Base-by-base conservation (phyloP, 2,888 invertebrate species). In the Ariolimax columbianus region DNA sequence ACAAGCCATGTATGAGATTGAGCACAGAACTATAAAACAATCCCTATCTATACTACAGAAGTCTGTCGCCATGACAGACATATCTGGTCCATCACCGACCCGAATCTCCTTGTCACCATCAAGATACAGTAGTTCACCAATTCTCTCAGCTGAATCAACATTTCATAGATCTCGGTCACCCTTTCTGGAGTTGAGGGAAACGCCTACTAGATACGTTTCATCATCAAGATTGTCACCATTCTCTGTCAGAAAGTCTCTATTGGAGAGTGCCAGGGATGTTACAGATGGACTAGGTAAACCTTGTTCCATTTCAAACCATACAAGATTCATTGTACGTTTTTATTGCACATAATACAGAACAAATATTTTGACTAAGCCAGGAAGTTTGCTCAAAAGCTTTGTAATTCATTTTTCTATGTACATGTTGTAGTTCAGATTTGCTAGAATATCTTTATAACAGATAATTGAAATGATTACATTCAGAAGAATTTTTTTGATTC, bases 11-110 rank as follows among this genome's bases (percentile, higher is more conserved):
- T 79, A 51, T 36, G 77, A 82, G 17, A 23, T 78, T 33, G 83
- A 85, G n/a, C 68, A 68, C 77, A 83, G 83, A 17, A 73, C 72
- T 85, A 84, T 86, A 66, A 90, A 91, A 80, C 89, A 89, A 14
- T 70, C 89, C 84, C 84, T 91, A n/a, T 89, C 90, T 63, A 72
- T 91, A 36, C 91, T 91, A 14, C 91, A 91, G 26, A 89, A 91
- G 30, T 91, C 91, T 84, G 91, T 91, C 0, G 90, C 91, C 55
- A 89, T 90, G 68, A 91, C 90, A 80, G 86, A 91, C 9, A 85
- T 91, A 43, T 89, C 90, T 0, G 82, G 75, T 11, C 79, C 68
- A 0, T 81, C 81, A 17, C 81, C 75, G 2, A 77, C 80, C 38
- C 55, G 63, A 17, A 38, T 75, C 23, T 30, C 51, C 2, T 30